Conservation (phyloP, 30 jellyfish, hydroid and myxozoan genomes). For the Pelagia noctiluca region DNA sequence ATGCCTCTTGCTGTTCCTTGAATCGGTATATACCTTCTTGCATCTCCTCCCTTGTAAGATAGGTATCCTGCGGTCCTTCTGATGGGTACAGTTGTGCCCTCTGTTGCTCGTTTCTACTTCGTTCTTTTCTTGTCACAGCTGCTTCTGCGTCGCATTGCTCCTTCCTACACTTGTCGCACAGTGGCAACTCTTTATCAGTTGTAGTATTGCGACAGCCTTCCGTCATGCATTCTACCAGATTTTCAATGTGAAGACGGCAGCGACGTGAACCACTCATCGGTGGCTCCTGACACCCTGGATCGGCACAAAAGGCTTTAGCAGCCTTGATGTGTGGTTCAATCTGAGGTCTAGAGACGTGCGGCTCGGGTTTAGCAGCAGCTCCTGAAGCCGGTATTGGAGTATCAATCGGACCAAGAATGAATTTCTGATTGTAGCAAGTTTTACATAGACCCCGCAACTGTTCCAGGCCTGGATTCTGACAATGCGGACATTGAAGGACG, state of each 20-base stretch:
- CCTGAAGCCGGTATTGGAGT: not conserved
- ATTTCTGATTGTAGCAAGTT: not conserved
- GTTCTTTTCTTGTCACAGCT: too few species aligned
- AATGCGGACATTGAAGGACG: too few species aligned
- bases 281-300: conserved; percentile 70
- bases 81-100: too few species aligned
- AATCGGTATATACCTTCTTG: too few species aligned
- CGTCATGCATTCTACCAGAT: conserved; percentile 39
- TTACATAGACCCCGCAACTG: not conserved
- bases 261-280: conserved; percentile 31
- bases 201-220: conserved; percentile 54
- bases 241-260: conserved; percentile 33
- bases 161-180: conserved; percentile 49
- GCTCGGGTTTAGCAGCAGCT: not conserved
- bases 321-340: too few species aligned
- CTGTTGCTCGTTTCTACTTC: too few species aligned
- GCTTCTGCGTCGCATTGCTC: conserved; percentile 47
- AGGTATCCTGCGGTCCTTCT: too few species aligned
- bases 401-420: not conserved
- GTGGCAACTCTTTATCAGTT: conserved; percentile 21
- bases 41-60: too few species aligned
- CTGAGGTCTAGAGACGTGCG: not conserved
- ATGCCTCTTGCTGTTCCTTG: too few species aligned
- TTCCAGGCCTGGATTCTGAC: not conserved
- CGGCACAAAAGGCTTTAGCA: conserved; percentile 49